Conservation (phyloP, 2,888 invertebrate genomes). For the Strigamia maritima region DNA sequence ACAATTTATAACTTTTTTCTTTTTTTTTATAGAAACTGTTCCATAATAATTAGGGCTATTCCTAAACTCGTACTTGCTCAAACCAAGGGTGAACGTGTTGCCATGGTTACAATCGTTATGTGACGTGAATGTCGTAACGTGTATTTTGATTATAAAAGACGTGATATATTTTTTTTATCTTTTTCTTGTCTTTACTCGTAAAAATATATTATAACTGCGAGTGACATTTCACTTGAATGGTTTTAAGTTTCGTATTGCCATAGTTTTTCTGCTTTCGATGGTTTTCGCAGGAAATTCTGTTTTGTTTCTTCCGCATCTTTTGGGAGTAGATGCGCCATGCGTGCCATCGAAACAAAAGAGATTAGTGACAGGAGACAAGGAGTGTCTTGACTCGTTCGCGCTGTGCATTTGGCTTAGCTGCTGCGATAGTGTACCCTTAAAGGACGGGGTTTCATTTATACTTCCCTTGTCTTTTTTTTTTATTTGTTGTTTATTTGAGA, state of each 20-base stretch:
- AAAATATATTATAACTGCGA: not conserved
- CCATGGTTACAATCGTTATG: slow-evolving; percentile 5
- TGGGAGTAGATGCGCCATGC: not conserved
- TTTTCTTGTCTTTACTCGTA: not conserved
- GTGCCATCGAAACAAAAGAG: not conserved
- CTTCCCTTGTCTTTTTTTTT: not conserved
- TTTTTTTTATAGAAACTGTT: not conserved
- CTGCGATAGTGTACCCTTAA: not conserved
- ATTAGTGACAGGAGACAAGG: not conserved
- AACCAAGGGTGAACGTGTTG: not conserved
- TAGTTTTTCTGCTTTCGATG: not conserved
- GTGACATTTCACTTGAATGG: not conserved
- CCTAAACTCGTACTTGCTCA: not conserved
- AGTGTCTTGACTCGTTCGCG: not conserved
- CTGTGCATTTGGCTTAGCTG: not conserved
- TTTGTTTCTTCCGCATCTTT: not conserved
- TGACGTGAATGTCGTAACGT: slow-evolving; percentile 4
- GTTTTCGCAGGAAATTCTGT: not conserved
- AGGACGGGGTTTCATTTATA: not conserved
- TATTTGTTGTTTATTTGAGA: too few species aligned
- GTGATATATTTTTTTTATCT: not conserved
- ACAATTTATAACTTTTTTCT: not conserved
- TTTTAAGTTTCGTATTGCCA: not conserved
- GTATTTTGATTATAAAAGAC: not conserved
- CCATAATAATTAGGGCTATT: slow-evolving; percentile 11